Conservation (phyloP, 2,888 invertebrate genomes). For the Gastracanthus pulcherrimus region DNA sequence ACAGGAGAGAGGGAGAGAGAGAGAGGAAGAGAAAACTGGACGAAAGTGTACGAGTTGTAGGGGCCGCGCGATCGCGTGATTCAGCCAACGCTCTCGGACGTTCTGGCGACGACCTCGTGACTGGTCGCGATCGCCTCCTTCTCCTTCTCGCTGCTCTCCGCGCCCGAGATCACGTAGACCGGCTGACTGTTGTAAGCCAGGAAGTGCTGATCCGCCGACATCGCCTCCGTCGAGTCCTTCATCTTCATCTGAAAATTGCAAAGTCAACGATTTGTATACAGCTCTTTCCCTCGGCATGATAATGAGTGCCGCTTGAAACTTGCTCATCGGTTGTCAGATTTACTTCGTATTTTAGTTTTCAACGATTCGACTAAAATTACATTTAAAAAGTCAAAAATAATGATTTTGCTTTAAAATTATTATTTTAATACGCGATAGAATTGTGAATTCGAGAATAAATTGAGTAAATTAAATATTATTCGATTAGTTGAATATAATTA, state of each 20-base stretch:
- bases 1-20: background rate
- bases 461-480: too few relatives aligned
- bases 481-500: too few relatives aligned
- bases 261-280: background rate
- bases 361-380: too few relatives aligned
- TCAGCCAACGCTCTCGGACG: slow-evolving; percentile 54
- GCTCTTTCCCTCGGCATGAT: too few relatives aligned
- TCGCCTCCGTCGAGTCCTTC: slow-evolving; percentile 62
- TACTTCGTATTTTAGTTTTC: too few relatives aligned
- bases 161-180: slow-evolving; percentile 84
- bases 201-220: slow-evolving; percentile 78
- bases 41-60: background rate
- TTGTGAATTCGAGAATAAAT: background rate
- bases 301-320: too few relatives aligned
- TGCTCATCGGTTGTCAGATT: too few relatives aligned
- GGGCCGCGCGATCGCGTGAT: background rate
- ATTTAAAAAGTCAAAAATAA: too few relatives aligned
- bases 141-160: slow-evolving; percentile 80
- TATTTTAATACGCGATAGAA: too few relatives aligned
- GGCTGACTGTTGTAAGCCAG: slow-evolving; percentile 82
- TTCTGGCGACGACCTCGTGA: slow-evolving; percentile 37
- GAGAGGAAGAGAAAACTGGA: slow-evolving; percentile 14
- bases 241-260: slow-evolving; percentile 67
- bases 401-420: too few relatives aligned
- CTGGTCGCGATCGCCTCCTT: slow-evolving; percentile 58